These are phyloP conservation scores for Dolichomitus sp. DNA, from an alignment of 2,888 invertebrate genomes.

Conservation along the genomic window DNA sequence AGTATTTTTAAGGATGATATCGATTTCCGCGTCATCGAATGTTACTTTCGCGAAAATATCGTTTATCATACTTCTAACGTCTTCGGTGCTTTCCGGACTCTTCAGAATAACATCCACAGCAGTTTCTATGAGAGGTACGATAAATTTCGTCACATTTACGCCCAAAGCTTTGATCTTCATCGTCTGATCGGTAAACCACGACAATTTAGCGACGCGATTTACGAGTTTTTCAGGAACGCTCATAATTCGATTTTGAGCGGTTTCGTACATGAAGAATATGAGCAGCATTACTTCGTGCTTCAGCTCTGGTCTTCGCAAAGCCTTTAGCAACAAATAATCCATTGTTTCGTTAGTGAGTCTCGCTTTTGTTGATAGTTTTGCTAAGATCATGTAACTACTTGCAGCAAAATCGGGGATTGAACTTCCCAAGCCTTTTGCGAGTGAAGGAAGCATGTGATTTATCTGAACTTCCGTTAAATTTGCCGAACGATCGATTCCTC, in stretches of 20 bases:
- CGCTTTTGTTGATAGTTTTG: constrained; percentile 90
- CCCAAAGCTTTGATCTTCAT: constrained; percentile 88
- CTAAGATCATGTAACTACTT: constrained; percentile 91
- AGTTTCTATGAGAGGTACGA: constrained; percentile 88
- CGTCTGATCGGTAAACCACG: constrained; percentile 87
- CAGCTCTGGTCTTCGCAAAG: constrained; percentile 88
- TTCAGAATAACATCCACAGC: constrained; percentile 87
- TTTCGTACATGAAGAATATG: constrained; percentile 91
- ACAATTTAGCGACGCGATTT: constrained; percentile 86
- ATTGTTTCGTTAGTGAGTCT: constrained; percentile 88
- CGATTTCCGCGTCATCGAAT: constrained; percentile 87
- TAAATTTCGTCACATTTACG: constrained; percentile 88
- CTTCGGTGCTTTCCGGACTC: constrained; percentile 83
- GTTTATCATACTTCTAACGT: constrained; percentile 88
- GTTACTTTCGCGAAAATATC: constrained; percentile 89
- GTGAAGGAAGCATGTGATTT: constrained; percentile 90
- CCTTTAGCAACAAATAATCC: constrained; percentile 88
- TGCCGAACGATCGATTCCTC: constrained; percentile 89
- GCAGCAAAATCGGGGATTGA: constrained; percentile 91
- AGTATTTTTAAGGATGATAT: constrained; percentile 76
- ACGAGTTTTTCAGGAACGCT: constrained; percentile 88
- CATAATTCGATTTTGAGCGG: constrained; percentile 87
- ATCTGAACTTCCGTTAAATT: constrained; percentile 90
- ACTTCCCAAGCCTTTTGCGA: constrained; percentile 91
- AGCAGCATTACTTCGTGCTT: constrained; percentile 90